Conservation (phyloP, 1,140 invertebrate species). For the Macrostomum lignano region DNA sequence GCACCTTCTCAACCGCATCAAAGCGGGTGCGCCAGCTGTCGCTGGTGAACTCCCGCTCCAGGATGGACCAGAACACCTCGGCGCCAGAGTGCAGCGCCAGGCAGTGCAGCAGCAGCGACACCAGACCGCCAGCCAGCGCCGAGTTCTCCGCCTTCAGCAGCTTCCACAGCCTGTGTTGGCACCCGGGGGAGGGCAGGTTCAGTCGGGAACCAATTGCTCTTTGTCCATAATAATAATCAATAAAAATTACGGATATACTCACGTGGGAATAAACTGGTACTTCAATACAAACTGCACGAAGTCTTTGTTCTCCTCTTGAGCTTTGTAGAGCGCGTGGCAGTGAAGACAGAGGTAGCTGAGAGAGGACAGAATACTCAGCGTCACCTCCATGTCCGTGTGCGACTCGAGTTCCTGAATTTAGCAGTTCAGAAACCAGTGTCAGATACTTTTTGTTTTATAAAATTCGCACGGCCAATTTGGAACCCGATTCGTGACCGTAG, state of each 20-base stretch:
- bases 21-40: constrained; percentile 60
- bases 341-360: too few species aligned
- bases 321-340: too few species aligned
- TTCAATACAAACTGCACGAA: constrained; percentile 93
- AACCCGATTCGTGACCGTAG: too few species aligned
- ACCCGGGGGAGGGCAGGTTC: too few species aligned
- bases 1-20: constrained; percentile 39
- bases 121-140: constrained; percentile 57
- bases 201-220: too few species aligned
- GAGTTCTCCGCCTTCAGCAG: constrained; percentile 66
- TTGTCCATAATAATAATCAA: background rate
- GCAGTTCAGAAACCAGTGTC: too few species aligned
- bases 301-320: constrained; percentile 61
- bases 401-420: too few species aligned
- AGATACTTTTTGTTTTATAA: too few species aligned
- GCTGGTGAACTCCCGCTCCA: constrained; percentile 61
- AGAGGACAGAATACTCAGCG: too few species aligned
- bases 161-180: constrained; percentile 53
- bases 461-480: too few species aligned
- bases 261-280: constrained; percentile 65
- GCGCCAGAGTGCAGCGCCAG: constrained; percentile 63
- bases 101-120: constrained; percentile 68
- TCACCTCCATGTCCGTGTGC: too few species aligned
- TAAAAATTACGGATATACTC: too few species aligned
- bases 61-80: constrained; percentile 69